phyloP scores from a whole-genome alignment of 2,113 vertebrate genomes.

The Bubo bubo region DNA sequence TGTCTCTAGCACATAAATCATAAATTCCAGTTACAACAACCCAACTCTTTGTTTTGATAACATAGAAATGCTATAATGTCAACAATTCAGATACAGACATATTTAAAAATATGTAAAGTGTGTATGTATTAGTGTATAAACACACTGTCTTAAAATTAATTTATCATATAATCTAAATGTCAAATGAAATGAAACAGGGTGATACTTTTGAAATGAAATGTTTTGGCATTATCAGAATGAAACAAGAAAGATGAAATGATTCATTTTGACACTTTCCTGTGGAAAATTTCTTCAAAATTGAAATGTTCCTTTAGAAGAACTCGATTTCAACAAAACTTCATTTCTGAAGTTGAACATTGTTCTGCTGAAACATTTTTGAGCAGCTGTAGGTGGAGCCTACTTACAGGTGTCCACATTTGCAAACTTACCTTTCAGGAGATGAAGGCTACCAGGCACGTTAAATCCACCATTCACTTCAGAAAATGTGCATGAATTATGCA shows the following conservation, averaged over 20 bases:
- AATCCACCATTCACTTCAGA: background rate
- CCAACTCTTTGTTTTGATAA: background rate
- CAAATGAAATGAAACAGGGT: background rate
- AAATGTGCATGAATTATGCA: background rate
- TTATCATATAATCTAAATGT: background rate
- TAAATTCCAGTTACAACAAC: background rate
- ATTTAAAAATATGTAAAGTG: background rate
- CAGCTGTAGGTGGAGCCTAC: background rate
- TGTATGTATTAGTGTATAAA: background rate
- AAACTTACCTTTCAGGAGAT: background rate
- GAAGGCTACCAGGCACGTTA: background rate
- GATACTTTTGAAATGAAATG: background rate
- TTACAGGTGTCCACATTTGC: background rate
- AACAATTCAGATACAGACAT: background rate
- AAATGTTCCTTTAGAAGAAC: background rate
- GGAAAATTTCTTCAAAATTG: background rate
- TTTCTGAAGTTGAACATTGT: background rate
- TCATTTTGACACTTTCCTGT: constrained; percentile 26
- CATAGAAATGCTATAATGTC: background rate
- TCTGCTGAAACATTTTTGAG: background rate
- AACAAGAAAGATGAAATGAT: constrained; percentile 18
- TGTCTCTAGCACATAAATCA: background rate
- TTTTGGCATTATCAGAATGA: constrained; percentile 34
- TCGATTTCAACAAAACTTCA: background rate
- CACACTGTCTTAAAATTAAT: background rate